Base-by-base conservation (phyloP, 2,888 invertebrate genomes). In the Agrilus biguttatus region DNA sequence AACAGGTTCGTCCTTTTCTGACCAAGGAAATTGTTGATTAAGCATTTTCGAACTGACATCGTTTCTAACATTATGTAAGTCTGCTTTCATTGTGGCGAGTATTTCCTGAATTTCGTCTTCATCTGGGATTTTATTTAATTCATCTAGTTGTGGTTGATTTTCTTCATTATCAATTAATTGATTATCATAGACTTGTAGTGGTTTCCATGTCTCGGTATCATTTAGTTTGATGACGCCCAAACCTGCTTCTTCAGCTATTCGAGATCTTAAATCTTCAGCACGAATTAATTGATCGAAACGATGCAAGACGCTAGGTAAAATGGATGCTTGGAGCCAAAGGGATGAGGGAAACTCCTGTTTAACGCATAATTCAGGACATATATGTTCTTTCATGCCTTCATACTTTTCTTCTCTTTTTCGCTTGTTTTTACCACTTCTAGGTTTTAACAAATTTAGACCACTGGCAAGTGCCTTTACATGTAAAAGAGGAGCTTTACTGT, bases 321-420 rank as follows among this genome's bases (percentile, higher is more conserved):
- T 74, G 2, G 79, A 76, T 0, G 87, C 82, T 64, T 95, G 91
- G 17, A 85, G 71, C 88, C 92, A 95, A 46, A 92, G 69, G 10
- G 80, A 68, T 14, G 80, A 74, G 0, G 87, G 83, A 58, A 77
- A 85, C 1, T 72, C 69, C 48, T 79, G 78, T 55, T 74, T 77
- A 21, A 78, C 74, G 58, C 91, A 88, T 49, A 92, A 71, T 65
- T 98, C 97, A 0, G 96, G 92, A 10, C 96, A 75, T 37, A 96
- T 73, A 44, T 82, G 73, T 51, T 86, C 80, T 1, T 70, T 66
- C 46, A 74, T 70, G 13, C 77, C 74, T 37, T 78, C 75, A 2
- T 71, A 70, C 8, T 54, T 49, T 40, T 66, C 62, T 2, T 66
- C 65, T 33, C 63, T 65, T 46, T 65, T 62, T 46, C 66, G 56